Evolutionary conservation across 1,140 invertebrate genomes (phyloP).

Genomic region (Chlorops oryzae): DNA sequence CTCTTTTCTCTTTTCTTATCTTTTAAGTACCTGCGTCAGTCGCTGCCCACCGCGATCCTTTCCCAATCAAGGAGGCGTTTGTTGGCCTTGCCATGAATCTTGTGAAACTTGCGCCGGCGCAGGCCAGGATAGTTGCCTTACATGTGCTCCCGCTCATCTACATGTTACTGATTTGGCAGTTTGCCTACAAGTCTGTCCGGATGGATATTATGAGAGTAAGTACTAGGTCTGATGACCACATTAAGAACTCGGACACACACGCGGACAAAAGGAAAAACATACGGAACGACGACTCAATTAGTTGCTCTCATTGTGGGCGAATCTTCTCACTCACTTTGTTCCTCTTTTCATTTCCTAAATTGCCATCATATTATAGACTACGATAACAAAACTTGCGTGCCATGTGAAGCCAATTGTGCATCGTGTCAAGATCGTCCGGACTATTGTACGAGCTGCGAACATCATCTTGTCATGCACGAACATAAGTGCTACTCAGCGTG

Average conservation of each 20-base stretch:
- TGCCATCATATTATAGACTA: slow-evolving; percentile 51
- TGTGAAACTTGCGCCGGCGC: slow-evolving; percentile 77
- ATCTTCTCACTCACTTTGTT: not conserved
- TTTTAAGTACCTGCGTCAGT: slow-evolving; percentile 65
- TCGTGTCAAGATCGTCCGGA: slow-evolving; percentile 74
- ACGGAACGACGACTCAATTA: too few relatives aligned
- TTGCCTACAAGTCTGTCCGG: slow-evolving; percentile 75
- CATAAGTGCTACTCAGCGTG: slow-evolving; percentile 75
- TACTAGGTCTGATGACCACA: too few relatives aligned
- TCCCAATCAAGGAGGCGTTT: slow-evolving; percentile 67
- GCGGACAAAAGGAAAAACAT: too few relatives aligned
- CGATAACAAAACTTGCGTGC: slow-evolving; percentile 66
- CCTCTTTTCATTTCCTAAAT: not conserved
- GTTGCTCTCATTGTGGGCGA: too few relatives aligned
- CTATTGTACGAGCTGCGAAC: slow-evolving; percentile 74
- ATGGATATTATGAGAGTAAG: slow-evolving; percentile 77
- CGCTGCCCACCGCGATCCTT: slow-evolving; percentile 74
- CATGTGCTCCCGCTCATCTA: slow-evolving; percentile 71
- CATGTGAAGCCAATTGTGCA: slow-evolving; percentile 73
- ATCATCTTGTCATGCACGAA: slow-evolving; percentile 72
- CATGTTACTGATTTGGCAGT: slow-evolving; percentile 72
- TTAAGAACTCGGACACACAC: too few relatives aligned
- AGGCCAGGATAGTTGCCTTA: slow-evolving; percentile 74
- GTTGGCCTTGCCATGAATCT: slow-evolving; percentile 76
- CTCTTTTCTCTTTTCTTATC: too few relatives aligned